Evolutionary conservation across 2,797 vertebrate genomes (phyloP), one percentile per base, ranked within the genome.

Genomic region (Mastacembelus armatus): DNA sequence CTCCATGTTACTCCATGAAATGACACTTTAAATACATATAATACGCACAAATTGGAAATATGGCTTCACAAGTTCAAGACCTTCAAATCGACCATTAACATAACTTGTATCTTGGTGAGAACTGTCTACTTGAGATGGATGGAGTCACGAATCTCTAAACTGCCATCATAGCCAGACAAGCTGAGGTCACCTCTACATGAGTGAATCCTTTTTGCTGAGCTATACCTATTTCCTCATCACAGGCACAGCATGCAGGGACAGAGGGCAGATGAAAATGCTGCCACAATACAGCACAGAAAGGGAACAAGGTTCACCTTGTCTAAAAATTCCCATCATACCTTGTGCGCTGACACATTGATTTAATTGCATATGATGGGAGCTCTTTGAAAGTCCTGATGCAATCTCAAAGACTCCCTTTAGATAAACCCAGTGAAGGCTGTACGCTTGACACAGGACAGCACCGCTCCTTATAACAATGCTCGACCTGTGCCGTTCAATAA

Each of bases 301-400:
- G 49, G 35, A 71, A 54, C 48, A 55, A 15, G 30, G 51, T 74
- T 89, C 68, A 84, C 81, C 88, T 88, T 88, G 74, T 43, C 40
- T 51, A 62, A 57, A 72, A 78, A 45, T 22, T 56, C 57, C 71
- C 29, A 63, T 65, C 70, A n/a, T 55, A 47, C 70, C 39, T 60
- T 52, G 49, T 47, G 52, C 75, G 72, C 66, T 71, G 61, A 52
- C 36, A 52, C 66, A 18, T 22, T 50, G 67, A 69, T 84, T 81
- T 83, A 81, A 89, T 79, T 88, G 66, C 42, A 71, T 58, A 52
- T 69, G 75, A 88, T 57, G 68, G 71, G 75, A 55, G 50, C 50
- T 77, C 56, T 67, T 77, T 77, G 58, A 70, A 69, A 63, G 64
- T 68, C 64, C 66, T 44, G 81, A 88, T 88, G 64, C 35, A 74